These are phyloP conservation scores for Rousettus madagascariensis DNA, from an alignment of 2,797 vertebrate genomes.

Conservation along the genomic window DNA sequence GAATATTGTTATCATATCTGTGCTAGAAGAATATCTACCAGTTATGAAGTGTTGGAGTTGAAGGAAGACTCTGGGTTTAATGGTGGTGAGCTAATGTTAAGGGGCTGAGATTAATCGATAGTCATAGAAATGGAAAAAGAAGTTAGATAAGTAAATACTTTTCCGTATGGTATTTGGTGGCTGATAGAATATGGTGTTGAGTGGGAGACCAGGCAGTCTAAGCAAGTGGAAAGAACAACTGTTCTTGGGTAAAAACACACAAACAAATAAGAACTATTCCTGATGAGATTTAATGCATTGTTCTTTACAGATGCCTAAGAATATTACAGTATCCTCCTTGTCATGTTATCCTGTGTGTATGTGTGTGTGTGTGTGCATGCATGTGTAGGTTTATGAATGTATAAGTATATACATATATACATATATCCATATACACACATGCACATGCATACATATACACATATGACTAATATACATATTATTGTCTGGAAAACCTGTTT, in stretches of 20 bases:
- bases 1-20: neutral
- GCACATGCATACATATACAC: neutral
- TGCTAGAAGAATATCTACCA: neutral
- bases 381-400: neutral
- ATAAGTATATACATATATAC: neutral
- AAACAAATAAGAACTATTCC: neutral
- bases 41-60: neutral
- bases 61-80: neutral
- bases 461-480: neutral
- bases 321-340: neutral
- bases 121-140: neutral
- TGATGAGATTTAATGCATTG: neutral
- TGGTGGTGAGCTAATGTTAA: neutral
- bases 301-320: neutral
- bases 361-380: neutral
- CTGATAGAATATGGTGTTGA: too few species aligned
- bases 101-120: neutral
- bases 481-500: neutral
- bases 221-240: neutral
- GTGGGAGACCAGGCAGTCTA: neutral
- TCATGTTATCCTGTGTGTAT: neutral
- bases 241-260: neutral
- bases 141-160: neutral
- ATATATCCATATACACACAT: neutral
- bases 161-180: neutral